Conservation (phyloP, 1,140 invertebrate species). For the Magallana gigas region DNA sequence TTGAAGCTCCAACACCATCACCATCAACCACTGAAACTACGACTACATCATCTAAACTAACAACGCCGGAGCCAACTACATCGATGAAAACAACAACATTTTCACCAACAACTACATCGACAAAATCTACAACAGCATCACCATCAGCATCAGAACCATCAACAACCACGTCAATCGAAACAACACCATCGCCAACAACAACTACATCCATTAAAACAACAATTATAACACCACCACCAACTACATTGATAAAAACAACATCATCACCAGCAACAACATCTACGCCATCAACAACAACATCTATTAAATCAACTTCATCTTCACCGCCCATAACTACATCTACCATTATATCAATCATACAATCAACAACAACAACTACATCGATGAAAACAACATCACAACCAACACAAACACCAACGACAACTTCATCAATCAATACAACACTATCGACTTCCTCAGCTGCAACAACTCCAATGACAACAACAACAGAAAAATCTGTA, state of each 20-base stretch:
- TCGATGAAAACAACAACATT: neutral
- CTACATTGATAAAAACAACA: neutral
- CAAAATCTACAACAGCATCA: neutral
- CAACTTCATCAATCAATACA: no score
- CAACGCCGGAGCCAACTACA: neutral
- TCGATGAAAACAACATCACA: neutral
- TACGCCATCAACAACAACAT: neutral
- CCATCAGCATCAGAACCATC: neutral
- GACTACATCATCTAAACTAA: neutral
- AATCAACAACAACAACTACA: neutral
- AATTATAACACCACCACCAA: neutral
- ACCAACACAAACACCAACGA: no score
- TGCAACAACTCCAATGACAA: no score
- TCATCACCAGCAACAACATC: neutral
- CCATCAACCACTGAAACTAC: neutral
- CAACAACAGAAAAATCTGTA: no score
- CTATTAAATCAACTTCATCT: neutral
- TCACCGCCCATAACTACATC: neutral
- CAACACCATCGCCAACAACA: neutral
- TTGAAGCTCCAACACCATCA: neutral
- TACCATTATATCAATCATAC: neutral
- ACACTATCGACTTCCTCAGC: no score
- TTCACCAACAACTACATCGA: neutral
- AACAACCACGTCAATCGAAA: neutral
- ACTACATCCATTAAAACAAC: neutral